Conservation (phyloP, 2,797 vertebrate species). For the Euphonia xanthogaster region DNA sequence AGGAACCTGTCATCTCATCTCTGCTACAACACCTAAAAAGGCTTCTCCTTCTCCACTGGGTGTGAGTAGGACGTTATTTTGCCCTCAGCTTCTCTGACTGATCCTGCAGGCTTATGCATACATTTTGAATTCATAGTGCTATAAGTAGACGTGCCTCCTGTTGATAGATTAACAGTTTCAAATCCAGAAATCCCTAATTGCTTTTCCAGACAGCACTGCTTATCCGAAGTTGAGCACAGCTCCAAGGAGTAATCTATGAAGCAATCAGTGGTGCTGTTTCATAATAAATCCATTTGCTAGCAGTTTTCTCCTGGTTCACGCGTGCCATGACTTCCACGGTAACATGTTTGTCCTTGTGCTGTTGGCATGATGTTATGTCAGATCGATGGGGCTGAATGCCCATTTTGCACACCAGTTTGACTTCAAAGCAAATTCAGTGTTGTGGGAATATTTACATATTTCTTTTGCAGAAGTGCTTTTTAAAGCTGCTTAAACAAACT, state of each 20-base stretch:
- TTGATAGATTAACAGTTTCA: constrained; percentile 43
- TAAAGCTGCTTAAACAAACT: constrained; percentile 41
- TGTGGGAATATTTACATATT: background rate
- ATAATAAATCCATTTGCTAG: constrained; percentile 18
- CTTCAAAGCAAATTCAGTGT: background rate
- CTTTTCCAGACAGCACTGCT: constrained; percentile 48
- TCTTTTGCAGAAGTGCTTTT: constrained; percentile 15
- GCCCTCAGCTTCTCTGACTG: background rate
- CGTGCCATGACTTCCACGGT: background rate
- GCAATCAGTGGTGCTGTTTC: background rate
- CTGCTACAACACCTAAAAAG: background rate
- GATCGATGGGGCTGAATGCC: background rate
- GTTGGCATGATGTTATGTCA: background rate
- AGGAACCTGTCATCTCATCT: background rate
- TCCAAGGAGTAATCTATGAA: constrained; percentile 6
- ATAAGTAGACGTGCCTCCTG: background rate
- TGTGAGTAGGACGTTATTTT: background rate
- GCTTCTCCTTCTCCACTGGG: background rate
- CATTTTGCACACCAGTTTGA: background rate
- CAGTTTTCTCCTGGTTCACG: background rate
- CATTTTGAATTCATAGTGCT: background rate
- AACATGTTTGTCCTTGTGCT: background rate
- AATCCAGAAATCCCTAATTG: constrained; percentile 36
- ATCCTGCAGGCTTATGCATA: background rate
- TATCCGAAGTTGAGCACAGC: constrained; percentile 7